Conservation (phyloP, 92 coral and sea anemone species). For the Zoanthus sociatus region DNA sequence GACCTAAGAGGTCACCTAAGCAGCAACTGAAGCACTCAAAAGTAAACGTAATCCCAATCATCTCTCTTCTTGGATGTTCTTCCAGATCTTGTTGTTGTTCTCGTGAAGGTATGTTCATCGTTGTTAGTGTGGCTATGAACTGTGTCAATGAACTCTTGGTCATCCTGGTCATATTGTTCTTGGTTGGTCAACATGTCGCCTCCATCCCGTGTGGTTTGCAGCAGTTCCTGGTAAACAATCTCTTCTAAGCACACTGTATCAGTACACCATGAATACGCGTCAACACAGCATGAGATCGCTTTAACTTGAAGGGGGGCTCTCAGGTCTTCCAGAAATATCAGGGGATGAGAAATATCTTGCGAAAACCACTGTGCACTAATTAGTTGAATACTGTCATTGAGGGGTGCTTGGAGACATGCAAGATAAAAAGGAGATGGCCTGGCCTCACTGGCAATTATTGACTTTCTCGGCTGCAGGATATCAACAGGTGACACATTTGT, state of each 20-base stretch:
- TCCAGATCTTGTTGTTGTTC: constrained; percentile 24
- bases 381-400: constrained; percentile 28
- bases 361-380: constrained; percentile 32
- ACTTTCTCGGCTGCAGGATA: constrained; percentile 39
- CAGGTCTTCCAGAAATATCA: constrained; percentile 30
- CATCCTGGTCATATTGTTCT: constrained; percentile 32
- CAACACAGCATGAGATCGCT: constrained; percentile 33
- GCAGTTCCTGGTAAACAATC: constrained; percentile 28
- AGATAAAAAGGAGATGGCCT: constrained; percentile 32
- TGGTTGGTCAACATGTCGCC: constrained; percentile 32
- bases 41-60: constrained; percentile 32
- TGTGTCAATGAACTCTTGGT: constrained; percentile 30
- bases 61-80: constrained; percentile 26
- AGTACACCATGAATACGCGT: constrained; percentile 30
- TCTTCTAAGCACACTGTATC: constrained; percentile 30
- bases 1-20: constrained; percentile 32
- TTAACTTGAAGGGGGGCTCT: constrained; percentile 33
- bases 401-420: constrained; percentile 32
- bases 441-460: constrained; percentile 33
- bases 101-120: constrained; percentile 26
- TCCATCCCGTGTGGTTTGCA: constrained; percentile 34
- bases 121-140: constrained; percentile 32
- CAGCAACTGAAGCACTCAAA: constrained; percentile 41
- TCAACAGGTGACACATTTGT: constrained; percentile 45
- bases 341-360: constrained; percentile 30